phyloP scores from a whole-genome alignment of 2,888 invertebrate species.

The Cynaeus angustus region DNA sequence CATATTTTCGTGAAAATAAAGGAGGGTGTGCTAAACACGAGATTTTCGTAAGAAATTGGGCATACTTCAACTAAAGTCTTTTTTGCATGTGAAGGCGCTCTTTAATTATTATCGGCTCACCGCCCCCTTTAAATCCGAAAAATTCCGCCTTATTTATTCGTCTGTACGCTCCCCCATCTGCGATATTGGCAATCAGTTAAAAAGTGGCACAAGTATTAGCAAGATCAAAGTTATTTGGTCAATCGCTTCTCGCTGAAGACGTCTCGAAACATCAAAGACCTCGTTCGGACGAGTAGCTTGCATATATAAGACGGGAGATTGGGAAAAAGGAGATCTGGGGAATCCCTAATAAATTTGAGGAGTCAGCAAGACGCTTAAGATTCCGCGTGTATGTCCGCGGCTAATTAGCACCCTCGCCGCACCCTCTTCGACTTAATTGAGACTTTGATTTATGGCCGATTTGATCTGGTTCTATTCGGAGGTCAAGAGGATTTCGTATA shows the following conservation, averaged over 20 bases:
- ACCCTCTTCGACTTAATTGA: slow-evolving; percentile 40
- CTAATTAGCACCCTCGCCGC: slow-evolving; percentile 50
- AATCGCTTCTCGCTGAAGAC: slow-evolving; percentile 58
- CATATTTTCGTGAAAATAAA: slow-evolving; percentile 4
- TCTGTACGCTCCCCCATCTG: slow-evolving; percentile 29
- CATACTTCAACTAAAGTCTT: not conserved
- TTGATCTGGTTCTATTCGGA: slow-evolving; percentile 26
- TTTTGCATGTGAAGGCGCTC: slow-evolving; percentile 4
- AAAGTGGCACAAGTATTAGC: slow-evolving; percentile 60
- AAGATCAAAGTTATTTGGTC: slow-evolving; percentile 62
- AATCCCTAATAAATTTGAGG: slow-evolving; percentile 21
- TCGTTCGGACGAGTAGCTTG: slow-evolving; percentile 54
- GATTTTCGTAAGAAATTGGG: too few relatives aligned
- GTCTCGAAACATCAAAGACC: slow-evolving; percentile 56
- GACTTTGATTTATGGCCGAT: slow-evolving; percentile 39
- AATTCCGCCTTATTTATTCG: slow-evolving; percentile 32
- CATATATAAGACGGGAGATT: slow-evolving; percentile 43
- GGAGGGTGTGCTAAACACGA: not conserved
- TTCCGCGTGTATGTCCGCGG: slow-evolving; percentile 48
- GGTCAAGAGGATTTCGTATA: slow-evolving; percentile 36
- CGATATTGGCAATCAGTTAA: slow-evolving; percentile 51
- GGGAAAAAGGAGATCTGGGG: slow-evolving; percentile 43
- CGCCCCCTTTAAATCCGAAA: slow-evolving; percentile 24
- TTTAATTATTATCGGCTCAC: slow-evolving; percentile 33
- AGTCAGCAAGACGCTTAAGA: slow-evolving; percentile 44